Evolutionary conservation across 2,888 invertebrate genomes (phyloP).

Genomic region (Synanthedon myopaeformis): DNA sequence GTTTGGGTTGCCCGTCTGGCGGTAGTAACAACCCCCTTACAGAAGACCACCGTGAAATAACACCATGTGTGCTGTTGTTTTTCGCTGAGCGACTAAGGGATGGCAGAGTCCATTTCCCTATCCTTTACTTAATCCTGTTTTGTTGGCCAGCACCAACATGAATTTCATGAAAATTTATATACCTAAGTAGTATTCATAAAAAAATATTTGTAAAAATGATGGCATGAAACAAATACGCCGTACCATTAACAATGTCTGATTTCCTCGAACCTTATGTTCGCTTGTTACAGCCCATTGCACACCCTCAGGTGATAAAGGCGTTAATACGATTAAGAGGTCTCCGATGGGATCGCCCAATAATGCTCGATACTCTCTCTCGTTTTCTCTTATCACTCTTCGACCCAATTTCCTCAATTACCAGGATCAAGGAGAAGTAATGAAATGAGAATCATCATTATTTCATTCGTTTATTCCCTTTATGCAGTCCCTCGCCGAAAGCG

Average conservation of each 20-base stretch:
- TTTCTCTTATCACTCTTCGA: conserved; percentile 50
- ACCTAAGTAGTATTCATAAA: neutral
- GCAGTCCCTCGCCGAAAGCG: conserved; percentile 38
- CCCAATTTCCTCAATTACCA: conserved; percentile 66
- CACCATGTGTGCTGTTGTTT: no score
- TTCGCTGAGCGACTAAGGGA: no score
- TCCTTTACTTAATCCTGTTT: no score
- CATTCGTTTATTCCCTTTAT: conserved; percentile 51
- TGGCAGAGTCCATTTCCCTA: no score
- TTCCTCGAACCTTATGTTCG: conserved; percentile 27
- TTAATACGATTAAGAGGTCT: conserved; percentile 61
- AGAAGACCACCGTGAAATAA: no score
- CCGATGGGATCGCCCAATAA: conserved; percentile 50
- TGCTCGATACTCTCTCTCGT: conserved; percentile 40
- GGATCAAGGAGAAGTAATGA: conserved; percentile 67
- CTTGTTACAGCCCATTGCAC: conserved; percentile 45
- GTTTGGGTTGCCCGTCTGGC: no score
- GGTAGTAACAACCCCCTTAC: no score
- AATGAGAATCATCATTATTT: conserved; percentile 67
- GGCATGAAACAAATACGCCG: neutral
- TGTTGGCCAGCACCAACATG: neutral
- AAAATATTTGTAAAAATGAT: neutral
- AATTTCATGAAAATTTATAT: neutral
- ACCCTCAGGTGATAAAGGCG: conserved; percentile 61
- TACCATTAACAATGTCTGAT: conserved; percentile 17